phyloP scores from a whole-genome alignment of 2,797 vertebrate genomes.

The Geotrypetes seraphini region DNA sequence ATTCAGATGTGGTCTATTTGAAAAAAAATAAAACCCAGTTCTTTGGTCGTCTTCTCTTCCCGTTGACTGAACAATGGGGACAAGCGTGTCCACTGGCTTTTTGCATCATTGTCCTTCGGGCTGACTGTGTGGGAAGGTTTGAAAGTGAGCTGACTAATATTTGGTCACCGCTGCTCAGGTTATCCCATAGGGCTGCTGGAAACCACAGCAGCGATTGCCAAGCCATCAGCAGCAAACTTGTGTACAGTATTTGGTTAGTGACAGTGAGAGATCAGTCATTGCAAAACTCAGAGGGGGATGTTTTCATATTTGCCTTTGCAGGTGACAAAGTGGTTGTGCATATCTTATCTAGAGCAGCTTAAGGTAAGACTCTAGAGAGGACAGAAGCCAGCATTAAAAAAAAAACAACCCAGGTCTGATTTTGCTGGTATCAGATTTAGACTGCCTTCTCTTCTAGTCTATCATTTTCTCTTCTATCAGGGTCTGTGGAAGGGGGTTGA shows the following conservation, averaged over 20 bases:
- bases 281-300: constrained; percentile 10
- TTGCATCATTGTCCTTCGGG: constrained; percentile 17
- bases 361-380: too few species aligned
- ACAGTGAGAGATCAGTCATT: constrained; percentile 14
- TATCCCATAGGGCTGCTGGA: constrained; percentile 21
- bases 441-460: too few species aligned
- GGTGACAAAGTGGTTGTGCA: too few species aligned
- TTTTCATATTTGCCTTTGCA: constrained; percentile 5
- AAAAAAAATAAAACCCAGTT: too few species aligned
- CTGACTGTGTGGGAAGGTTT: constrained; percentile 28
- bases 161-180: constrained; percentile 6
- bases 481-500: too few species aligned
- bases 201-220: constrained; percentile 29
- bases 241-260: constrained; percentile 16
- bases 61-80: background rate
- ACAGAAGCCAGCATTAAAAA: too few species aligned
- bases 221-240: background rate
- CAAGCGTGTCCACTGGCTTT: background rate
- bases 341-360: too few species aligned
- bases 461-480: too few species aligned
- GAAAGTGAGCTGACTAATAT: constrained; percentile 49
- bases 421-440: too few species aligned
- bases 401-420: too few species aligned
- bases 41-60: background rate
- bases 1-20: too few species aligned